Evolutionary conservation across 2,113 vertebrate species (phyloP).

Genomic region (Oxyruncus cristatus): DNA sequence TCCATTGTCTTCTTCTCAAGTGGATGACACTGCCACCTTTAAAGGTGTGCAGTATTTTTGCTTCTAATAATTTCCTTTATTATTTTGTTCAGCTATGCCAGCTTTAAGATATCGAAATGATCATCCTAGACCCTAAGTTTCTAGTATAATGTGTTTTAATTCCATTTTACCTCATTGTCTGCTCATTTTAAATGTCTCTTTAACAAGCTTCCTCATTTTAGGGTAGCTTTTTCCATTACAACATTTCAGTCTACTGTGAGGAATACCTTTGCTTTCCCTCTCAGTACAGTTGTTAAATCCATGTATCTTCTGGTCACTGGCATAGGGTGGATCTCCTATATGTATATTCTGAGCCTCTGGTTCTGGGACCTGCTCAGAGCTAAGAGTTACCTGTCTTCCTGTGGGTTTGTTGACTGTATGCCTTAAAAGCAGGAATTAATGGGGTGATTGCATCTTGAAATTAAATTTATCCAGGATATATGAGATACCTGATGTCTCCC

Average conservation of each 20-base stretch:
- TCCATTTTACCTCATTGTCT: background rate
- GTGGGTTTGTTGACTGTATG: background rate
- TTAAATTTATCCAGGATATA: background rate
- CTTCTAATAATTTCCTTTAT: background rate
- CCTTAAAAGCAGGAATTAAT: background rate
- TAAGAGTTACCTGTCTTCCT: background rate
- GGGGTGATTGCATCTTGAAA: background rate
- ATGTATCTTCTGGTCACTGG: background rate
- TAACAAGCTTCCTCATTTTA: background rate
- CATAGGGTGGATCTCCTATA: background rate
- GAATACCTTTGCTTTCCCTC: background rate
- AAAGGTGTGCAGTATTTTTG: fast-evolving
- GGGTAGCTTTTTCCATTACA: background rate
- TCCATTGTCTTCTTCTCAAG: background rate
- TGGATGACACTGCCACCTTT: background rate
- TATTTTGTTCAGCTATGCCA: background rate
- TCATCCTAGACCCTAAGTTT: background rate
- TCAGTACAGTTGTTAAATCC: background rate
- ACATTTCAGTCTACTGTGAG: background rate
- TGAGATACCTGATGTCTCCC: background rate
- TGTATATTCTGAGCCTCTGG: background rate
- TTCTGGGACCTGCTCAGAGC: background rate
- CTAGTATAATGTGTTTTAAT: background rate
- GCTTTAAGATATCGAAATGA: background rate
- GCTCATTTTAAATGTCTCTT: background rate